Percentiles rank a stretch among this genome's conserved stretches.
phyloP scores from a whole-genome alignment of 2,888 invertebrate species.

The Cryptus viduatorius region DNA sequence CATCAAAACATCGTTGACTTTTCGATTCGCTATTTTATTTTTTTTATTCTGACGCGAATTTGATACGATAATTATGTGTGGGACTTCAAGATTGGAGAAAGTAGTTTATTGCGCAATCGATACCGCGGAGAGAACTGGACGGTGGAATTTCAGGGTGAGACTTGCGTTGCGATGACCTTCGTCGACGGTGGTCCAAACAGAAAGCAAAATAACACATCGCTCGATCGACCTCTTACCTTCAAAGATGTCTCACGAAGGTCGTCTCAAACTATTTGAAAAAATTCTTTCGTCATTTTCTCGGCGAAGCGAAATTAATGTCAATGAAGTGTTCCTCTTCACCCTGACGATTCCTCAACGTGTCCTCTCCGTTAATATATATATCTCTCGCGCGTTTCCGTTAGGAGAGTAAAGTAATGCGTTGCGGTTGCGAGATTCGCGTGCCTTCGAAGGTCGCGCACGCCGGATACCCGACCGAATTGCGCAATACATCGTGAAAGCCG shows the following conservation, averaged over 20 bases:
- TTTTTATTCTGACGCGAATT: background rate
- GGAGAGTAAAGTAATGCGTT: background rate
- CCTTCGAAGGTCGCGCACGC: conserved; percentile 30
- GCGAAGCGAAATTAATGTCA: background rate
- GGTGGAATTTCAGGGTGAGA: conserved; percentile 20
- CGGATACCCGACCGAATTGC: conserved; percentile 42
- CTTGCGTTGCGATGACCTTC: conserved; percentile 30
- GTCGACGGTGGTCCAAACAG: conserved; percentile 1
- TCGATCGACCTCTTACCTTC: conserved; percentile 37
- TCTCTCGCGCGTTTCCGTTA: background rate
- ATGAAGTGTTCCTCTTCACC: background rate
- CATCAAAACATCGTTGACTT: too few species aligned
- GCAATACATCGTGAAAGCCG: conserved; percentile 27
- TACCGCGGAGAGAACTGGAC: background rate
- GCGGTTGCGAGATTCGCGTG: conserved; percentile 33
- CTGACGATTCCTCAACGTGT: background rate
- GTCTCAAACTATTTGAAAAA: background rate
- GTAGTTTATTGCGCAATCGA: background rate
- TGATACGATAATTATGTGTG: background rate
- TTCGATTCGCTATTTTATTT: too few species aligned
- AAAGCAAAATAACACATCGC: background rate
- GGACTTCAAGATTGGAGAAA: background rate
- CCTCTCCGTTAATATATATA: background rate
- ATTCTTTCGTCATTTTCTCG: background rate
- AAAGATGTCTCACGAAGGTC: conserved; percentile 21